A percentile compares a stretch with the other conserved stretches of the same genome.
These are phyloP conservation scores for Hetaerina titia DNA, from an alignment of 2,888 invertebrate genomes.

Conservation along the genomic window DNA sequence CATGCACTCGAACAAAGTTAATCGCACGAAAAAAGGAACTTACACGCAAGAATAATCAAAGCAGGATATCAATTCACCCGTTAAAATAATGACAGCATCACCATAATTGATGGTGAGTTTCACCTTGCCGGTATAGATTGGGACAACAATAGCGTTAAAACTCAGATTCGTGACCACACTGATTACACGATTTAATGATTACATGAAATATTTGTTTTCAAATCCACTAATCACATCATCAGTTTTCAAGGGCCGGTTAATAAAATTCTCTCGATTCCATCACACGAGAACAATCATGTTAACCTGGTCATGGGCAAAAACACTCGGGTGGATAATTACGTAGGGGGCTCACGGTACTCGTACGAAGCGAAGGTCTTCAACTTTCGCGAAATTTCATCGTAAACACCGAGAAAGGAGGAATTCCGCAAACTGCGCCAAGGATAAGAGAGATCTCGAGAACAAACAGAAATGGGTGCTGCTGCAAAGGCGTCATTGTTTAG, in stretches of 20 bases:
- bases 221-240: no score
- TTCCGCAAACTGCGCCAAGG: conserved; percentile 61
- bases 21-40: no score
- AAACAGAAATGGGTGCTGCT: background rate
- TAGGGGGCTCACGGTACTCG: background rate
- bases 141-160: no score
- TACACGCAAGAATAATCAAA: no score
- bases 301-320: background rate
- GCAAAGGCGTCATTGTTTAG: background rate
- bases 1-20: no score
- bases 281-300: background rate
- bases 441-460: background rate
- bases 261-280: background rate
- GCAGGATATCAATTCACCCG: no score
- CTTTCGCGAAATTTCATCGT: conserved; percentile 61
- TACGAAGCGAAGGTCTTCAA: conserved; percentile 44
- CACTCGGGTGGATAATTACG: background rate
- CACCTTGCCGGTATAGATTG: no score
- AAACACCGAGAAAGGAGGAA: conserved; percentile 28
- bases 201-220: no score
- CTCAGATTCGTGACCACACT: background rate
- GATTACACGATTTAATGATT: no score
- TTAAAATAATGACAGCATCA: no score
- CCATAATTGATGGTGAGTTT: no score
- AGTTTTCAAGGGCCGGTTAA: no score